Evolutionary conservation across 1,140 invertebrate species (phyloP).

Genomic region (Drosophila busckii): DNA sequence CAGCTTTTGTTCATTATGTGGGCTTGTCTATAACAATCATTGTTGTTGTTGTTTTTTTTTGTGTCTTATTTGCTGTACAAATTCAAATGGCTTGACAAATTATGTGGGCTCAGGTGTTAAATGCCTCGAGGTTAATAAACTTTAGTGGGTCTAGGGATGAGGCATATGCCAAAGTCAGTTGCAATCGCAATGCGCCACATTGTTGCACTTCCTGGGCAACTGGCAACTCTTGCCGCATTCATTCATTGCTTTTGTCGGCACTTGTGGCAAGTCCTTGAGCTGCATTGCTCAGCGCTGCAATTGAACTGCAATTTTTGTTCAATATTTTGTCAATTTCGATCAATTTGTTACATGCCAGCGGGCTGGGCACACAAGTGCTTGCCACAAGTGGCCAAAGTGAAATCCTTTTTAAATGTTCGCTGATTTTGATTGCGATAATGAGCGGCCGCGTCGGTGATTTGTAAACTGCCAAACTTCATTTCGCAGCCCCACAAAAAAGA

Average conservation of each 20-base stretch:
- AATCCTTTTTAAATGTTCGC: conserved; percentile 57
- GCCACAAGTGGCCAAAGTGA: conserved; percentile 31
- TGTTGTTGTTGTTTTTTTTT: conserved; percentile 11
- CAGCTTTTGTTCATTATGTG: conserved; percentile 31
- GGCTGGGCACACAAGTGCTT: conserved; percentile 22
- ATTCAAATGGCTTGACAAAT: conserved; percentile 74
- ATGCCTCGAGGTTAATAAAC: conserved; percentile 68
- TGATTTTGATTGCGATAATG: conserved; percentile 70
- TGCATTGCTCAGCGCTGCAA: conserved; percentile 61
- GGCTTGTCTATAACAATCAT: conserved; percentile 1
- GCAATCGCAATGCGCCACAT: conserved; percentile 20
- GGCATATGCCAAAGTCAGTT: no score
- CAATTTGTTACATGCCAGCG: conserved; percentile 72
- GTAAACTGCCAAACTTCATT: conserved; percentile 72
- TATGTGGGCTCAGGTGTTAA: conserved; percentile 75
- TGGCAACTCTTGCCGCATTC: no score
- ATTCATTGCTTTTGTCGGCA: conserved; percentile 61
- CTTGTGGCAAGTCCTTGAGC: conserved; percentile 64
- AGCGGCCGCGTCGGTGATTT: conserved; percentile 62
- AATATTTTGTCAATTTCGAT: conserved; percentile 77
- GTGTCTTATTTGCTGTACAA: conserved; percentile 46
- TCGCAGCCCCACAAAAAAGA: conserved; percentile 69
- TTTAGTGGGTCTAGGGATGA: no score
- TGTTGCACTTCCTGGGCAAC: no score
- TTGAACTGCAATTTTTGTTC: conserved; percentile 62